Percentiles rank a stretch among this genome's conserved stretches.
Conservation (phyloP, 2,888 invertebrate genomes). For the Aphodius sticticus region DNA sequence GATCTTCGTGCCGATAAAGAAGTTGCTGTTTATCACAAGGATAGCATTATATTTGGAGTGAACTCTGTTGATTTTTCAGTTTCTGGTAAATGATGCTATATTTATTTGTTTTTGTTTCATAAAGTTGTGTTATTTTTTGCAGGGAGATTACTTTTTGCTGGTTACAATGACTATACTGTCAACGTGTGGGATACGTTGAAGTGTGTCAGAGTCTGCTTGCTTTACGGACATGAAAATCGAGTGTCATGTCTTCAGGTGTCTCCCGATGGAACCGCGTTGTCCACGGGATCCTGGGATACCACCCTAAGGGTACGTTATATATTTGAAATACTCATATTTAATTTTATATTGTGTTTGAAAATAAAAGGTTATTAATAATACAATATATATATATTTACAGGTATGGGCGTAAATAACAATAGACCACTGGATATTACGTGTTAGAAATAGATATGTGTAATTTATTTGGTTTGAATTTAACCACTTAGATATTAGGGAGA, state of each 20-base stretch:
- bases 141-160: slow-evolving; percentile 95
- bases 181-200: slow-evolving; percentile 99
- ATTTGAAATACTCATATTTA: too few species aligned
- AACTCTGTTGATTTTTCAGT: slow-evolving; percentile 98
- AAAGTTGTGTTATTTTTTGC: slow-evolving; percentile 41
- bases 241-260: slow-evolving; percentile 92
- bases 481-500: not conserved
- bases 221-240: slow-evolving; percentile 96
- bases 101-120: too few species aligned
- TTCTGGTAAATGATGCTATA: too few species aligned
- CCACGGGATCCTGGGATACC: slow-evolving; percentile 97
- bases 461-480: slow-evolving; percentile 7
- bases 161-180: slow-evolving; percentile 98
- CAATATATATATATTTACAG: slow-evolving; percentile 43
- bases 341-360: not conserved
- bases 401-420: slow-evolving; percentile 51
- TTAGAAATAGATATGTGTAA: slow-evolving; percentile 8
- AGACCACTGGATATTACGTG: slow-evolving; percentile 5
- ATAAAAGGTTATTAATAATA: too few species aligned
- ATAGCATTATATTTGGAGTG: slow-evolving; percentile 96
- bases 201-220: slow-evolving; percentile 85
- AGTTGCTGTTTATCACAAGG: slow-evolving; percentile 94
- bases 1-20: slow-evolving; percentile 98
- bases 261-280: slow-evolving; percentile 96
- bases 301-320: slow-evolving; percentile 78